phyloP scores from a whole-genome alignment of 2,888 invertebrate species.

The Glyphotaelius pellucidus region DNA sequence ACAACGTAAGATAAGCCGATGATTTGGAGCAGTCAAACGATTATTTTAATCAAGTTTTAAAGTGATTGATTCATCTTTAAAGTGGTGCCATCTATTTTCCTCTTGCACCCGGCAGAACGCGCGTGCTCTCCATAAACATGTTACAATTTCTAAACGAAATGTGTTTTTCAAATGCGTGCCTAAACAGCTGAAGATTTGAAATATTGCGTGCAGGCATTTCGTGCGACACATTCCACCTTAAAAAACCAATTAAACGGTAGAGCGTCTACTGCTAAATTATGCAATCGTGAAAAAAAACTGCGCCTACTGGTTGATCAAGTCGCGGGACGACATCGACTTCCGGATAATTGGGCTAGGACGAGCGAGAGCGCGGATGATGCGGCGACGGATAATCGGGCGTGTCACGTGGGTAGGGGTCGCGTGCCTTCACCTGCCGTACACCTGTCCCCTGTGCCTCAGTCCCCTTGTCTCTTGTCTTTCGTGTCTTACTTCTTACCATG shows the following conservation, averaged over 20 bases:
- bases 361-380: slow-evolving; percentile 3
- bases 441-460: slow-evolving; percentile 18
- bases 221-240: background rate
- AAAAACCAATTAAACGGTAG: background rate
- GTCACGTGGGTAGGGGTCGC: slow-evolving; percentile 43
- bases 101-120: background rate
- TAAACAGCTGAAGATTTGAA: background rate
- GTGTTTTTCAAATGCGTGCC: slow-evolving; percentile 2
- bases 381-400: background rate
- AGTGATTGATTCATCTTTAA: background rate
- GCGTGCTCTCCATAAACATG: background rate
- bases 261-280: background rate
- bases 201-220: background rate
- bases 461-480: background rate
- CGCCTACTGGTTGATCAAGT: slow-evolving; percentile 2
- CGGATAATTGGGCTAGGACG: slow-evolving; percentile 29
- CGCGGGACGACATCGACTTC: background rate
- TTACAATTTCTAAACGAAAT: background rate
- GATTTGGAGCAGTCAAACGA: background rate
- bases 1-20: no score
- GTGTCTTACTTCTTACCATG: background rate
- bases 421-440: slow-evolving; percentile 40
- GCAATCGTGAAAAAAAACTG: background rate
- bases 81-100: background rate
- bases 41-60: background rate